Conservation (phyloP, 2,888 invertebrate genomes). For the Scaptomyza caliginosa region DNA sequence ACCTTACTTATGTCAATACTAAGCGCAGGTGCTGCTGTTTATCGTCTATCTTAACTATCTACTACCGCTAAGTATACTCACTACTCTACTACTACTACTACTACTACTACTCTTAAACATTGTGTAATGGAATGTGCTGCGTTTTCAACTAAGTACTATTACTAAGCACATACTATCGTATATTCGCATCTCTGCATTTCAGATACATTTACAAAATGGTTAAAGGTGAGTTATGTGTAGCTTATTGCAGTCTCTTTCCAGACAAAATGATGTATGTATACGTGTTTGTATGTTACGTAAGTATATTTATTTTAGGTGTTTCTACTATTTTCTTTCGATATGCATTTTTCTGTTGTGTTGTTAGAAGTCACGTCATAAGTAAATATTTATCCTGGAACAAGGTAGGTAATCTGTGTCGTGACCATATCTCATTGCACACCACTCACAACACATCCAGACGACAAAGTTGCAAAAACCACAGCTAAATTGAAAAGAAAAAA, state of each 20-base stretch:
- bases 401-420: constrained; percentile 62
- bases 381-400: constrained; percentile 19
- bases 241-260: constrained; percentile 14
- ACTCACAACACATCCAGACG: constrained; percentile 27
- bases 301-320: constrained; percentile 29
- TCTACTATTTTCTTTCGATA: constrained; percentile 20
- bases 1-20: constrained; percentile 12
- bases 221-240: constrained; percentile 50
- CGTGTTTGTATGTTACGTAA: constrained; percentile 25
- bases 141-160: constrained; percentile 63
- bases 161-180: constrained; percentile 47
- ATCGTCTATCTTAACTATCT: constrained; percentile 34
- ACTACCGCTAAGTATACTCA: constrained; percentile 37
- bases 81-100: constrained; percentile 27
- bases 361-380: constrained; percentile 30
- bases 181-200: constrained; percentile 30
- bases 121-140: constrained; percentile 65
- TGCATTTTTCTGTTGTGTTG: constrained; percentile 40
- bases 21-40: constrained; percentile 48
- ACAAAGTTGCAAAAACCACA: constrained; percentile 53
- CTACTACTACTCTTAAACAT: constrained; percentile 25
- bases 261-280: neutral
- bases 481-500: constrained; percentile 31
- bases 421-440: constrained; percentile 42
- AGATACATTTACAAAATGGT: constrained; percentile 10